Base-by-base conservation (phyloP, 1,140 invertebrate species). In the Diorhabda elongata region DNA sequence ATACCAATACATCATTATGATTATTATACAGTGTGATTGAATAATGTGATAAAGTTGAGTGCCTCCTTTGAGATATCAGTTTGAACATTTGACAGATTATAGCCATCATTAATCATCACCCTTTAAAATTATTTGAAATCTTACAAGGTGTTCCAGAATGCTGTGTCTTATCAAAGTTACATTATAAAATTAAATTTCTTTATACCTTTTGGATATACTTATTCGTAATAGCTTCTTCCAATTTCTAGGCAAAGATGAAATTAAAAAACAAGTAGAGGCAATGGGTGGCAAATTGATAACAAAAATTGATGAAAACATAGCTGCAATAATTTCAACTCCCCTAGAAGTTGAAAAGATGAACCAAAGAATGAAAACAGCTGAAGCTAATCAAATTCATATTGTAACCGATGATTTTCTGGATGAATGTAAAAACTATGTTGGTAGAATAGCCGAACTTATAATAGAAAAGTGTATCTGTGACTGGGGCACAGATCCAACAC, bases 321-420 rank as follows among this genome's bases (percentile, higher is more conserved):
- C 90, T 52, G 94, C 92, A 26, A 87, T 94, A 44, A 90, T 98
- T 73, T 90, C 93, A 3, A 89, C 85, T 9, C 80, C 86, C 77
- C 82, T 83, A 61, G 90, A 93, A 76, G 80, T 95, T 0, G 86
- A 90, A 8, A 92, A 90, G 75, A 88, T 87, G 82, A 83, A 78
- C 4, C 52, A 85, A 78, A 62, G 86, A 68, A 92, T 96, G 75
- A 78, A 84, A 67, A 83, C 90, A 66, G 91, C 91, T 2, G 82
- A 92, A 80, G 81, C 85, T 4, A 73, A 82, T 26, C 87, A 91
- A 70, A 88, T 97, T 71, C 92, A 94, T 81, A 89, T 97, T 69
- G 86, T 95, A 8, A 84, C 90, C 44, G 86, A 91, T 77, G 86
- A 89, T 59, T 97, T 95, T 79, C 76, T 98, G 2, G 88, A 94